Conservation (phyloP, 2,797 vertebrate genomes). For the Enteromius argenteus region DNA sequence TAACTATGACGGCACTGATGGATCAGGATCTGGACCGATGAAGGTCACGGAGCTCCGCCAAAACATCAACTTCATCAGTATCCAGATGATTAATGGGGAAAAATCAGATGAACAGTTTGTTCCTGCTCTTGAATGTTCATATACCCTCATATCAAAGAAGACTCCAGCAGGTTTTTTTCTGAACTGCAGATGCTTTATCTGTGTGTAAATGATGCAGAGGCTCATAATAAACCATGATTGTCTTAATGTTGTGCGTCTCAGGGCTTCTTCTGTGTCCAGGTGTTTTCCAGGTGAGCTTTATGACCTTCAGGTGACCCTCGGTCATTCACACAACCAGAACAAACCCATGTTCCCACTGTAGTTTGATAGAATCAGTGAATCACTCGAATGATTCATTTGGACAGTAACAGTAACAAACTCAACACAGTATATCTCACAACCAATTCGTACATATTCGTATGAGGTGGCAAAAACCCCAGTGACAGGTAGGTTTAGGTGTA, state of each 20-base stretch:
- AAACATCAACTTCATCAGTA: not conserved
- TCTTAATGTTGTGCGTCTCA: conserved; percentile 61
- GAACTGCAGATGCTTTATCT: conserved; percentile 68
- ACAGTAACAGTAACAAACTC: not conserved
- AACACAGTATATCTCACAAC: too few species aligned
- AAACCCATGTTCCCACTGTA: not conserved
- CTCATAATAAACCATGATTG: conserved; percentile 78
- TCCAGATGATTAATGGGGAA: not conserved
- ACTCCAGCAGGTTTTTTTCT: conserved; percentile 28
- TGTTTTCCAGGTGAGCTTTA: not conserved
- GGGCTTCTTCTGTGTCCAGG: not conserved
- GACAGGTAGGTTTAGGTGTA: too few species aligned
- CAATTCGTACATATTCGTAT: too few species aligned
- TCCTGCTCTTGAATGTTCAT: conserved; percentile 53
- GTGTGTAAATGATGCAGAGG: conserved; percentile 74
- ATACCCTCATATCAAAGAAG: conserved; percentile 15
- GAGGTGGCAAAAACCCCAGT: too few species aligned
- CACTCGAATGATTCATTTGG: not conserved
- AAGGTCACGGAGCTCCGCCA: not conserved
- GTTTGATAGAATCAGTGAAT: not conserved
- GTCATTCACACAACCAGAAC: not conserved
- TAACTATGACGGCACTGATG: not conserved
- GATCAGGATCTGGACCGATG: not conserved
- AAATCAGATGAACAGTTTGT: not conserved
- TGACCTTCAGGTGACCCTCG: not conserved